Conservation (phyloP, 2,888 invertebrate species). For the Diplolepis rosae region DNA sequence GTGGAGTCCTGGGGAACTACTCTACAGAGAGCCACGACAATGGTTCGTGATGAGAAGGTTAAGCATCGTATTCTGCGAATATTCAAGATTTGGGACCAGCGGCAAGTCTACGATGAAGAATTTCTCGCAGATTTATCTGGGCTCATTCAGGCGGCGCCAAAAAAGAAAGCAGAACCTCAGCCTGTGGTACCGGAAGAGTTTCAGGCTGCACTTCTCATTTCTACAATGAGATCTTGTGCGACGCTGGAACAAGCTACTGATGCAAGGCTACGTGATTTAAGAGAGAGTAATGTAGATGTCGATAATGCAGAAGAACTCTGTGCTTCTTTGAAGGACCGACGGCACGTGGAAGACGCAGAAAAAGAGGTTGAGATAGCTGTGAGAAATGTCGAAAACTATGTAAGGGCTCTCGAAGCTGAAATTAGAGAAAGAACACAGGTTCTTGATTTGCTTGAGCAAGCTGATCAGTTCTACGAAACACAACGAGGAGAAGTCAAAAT, state of each 20-base stretch:
- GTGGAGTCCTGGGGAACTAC: constrained; percentile 95
- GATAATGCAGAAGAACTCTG: constrained; percentile 87
- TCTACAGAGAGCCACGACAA: constrained; percentile 91
- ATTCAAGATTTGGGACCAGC: constrained; percentile 96
- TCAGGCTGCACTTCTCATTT: constrained; percentile 77
- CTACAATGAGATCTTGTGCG: constrained; percentile 69
- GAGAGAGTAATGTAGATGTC: constrained; percentile 81
- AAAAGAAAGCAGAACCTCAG: constrained; percentile 80
- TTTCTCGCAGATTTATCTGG: constrained; percentile 91
- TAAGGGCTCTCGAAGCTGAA: constrained; percentile 87
- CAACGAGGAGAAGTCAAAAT: constrained; percentile 96
- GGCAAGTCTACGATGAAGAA: constrained; percentile 91
- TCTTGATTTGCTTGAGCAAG: constrained; percentile 85
- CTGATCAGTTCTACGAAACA: constrained; percentile 90
- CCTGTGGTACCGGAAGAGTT: constrained; percentile 79
- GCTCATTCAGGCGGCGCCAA: constrained; percentile 85
- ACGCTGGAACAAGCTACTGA: constrained; percentile 70
- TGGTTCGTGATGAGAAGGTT: constrained; percentile 93
- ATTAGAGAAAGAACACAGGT: constrained; percentile 87
- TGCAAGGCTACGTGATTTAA: constrained; percentile 73
- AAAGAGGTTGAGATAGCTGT: constrained; percentile 90
- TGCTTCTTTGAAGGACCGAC: constrained; percentile 89
- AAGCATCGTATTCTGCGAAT: constrained; percentile 90
- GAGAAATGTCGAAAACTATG: constrained; percentile 86
- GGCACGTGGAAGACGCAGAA: constrained; percentile 90